phyloP scores from a whole-genome alignment of 2,113 vertebrate genomes.

The Cyprinodon brontotheroides region DNA sequence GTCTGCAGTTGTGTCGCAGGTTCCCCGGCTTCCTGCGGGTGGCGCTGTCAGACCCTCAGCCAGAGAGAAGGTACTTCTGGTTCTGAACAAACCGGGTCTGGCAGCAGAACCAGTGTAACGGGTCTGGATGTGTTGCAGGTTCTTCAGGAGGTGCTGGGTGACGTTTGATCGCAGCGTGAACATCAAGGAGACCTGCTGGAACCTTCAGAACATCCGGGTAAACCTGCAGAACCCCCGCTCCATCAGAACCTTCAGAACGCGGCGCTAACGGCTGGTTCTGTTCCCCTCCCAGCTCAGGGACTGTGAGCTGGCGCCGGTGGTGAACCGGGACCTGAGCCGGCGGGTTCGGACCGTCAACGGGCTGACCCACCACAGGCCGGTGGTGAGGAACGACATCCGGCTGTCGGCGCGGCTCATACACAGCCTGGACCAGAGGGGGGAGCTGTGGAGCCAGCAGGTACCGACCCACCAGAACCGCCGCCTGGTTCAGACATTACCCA shows the following conservation, averaged over 20 bases:
- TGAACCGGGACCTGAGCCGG: constrained; percentile 88
- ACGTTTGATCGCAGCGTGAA: constrained; percentile 90
- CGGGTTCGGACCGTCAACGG: constrained; percentile 86
- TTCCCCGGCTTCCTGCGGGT: constrained; percentile 91
- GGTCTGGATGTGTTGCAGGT: constrained; percentile 70
- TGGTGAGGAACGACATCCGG: constrained; percentile 89
- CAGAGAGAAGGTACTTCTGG: constrained; percentile 82
- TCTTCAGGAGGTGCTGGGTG: constrained; percentile 90
- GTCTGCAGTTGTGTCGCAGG: constrained; percentile 84
- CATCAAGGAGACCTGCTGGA: constrained; percentile 95
- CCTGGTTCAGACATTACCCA: neutral
- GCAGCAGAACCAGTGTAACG: neutral
- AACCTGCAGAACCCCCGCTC: neutral
- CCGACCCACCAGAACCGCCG: fast-evolving
- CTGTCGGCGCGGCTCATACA: constrained; percentile 87
- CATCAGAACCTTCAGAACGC: neutral
- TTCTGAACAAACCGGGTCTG: no score
- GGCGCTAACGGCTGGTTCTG: no score
- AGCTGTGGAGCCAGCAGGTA: constrained; percentile 82
- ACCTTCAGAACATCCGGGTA: constrained; percentile 90
- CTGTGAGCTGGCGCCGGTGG: constrained; percentile 88
- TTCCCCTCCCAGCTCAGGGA: constrained; percentile 82
- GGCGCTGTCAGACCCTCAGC: constrained; percentile 88
- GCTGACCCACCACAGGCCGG: constrained; percentile 86
- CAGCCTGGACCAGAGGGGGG: constrained; percentile 83